Conservation (phyloP, 2,888 invertebrate species). For the Agriopis aurantiaria region DNA sequence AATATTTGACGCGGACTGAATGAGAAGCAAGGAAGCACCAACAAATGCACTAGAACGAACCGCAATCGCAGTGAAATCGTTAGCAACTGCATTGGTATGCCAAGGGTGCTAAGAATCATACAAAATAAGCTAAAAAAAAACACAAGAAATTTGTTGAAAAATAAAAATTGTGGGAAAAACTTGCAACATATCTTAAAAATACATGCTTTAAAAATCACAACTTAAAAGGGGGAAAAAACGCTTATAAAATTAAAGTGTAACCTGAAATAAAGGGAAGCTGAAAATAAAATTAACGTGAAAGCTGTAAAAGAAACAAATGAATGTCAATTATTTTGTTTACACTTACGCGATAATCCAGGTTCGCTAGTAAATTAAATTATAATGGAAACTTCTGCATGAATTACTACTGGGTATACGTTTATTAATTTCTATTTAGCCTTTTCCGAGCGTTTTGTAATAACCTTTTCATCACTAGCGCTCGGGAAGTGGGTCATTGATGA, state of each 20-base stretch:
- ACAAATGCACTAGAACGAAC: background rate
- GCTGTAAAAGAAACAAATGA: constrained; percentile 32
- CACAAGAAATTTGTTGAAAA: no score
- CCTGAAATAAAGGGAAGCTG: constrained; percentile 13
- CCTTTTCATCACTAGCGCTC: no score
- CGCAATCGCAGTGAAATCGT: background rate
- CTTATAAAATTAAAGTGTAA: constrained; percentile 5
- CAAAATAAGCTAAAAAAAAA: no score
- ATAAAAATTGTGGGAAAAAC: background rate
- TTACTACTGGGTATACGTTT: constrained; percentile 8
- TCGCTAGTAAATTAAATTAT: constrained; percentile 50
- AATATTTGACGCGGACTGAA: background rate
- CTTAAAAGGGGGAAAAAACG: background rate
- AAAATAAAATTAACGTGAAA: constrained; percentile 39
- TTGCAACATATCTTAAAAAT: background rate
- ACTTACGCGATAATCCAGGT: constrained; percentile 74
- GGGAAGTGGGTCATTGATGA: no score
- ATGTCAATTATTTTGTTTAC: constrained; percentile 40
- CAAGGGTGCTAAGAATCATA: background rate
- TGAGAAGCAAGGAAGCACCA: no score
- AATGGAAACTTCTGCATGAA: constrained; percentile 18
- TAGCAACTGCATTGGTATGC: background rate
- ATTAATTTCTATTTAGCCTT: no score
- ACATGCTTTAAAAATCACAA: constrained; percentile 1
- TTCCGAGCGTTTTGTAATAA: no score